Percentiles rank a stretch among this genome's conserved stretches.
Conservation (phyloP, 1,140 invertebrate species). For the Berghia stephanieae region DNA sequence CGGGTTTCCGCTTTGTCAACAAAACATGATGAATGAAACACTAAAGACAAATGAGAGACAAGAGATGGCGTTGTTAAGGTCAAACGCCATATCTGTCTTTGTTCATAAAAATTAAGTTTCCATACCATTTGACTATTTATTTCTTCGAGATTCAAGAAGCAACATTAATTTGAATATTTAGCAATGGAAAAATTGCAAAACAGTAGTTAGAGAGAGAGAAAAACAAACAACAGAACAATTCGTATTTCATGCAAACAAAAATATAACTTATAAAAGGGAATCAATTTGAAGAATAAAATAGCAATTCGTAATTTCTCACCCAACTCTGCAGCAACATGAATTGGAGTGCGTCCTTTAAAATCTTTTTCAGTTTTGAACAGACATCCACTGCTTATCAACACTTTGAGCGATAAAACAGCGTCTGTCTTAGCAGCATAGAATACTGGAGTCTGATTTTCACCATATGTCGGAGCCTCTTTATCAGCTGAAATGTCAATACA, state of each 20-base stretch:
- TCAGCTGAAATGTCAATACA: slow-evolving; percentile 45
- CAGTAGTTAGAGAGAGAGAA: too few relatives aligned
- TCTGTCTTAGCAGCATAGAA: slow-evolving; percentile 64
- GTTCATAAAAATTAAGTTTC: too few relatives aligned
- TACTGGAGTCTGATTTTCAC: slow-evolving; percentile 60
- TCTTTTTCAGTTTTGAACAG: slow-evolving; percentile 53
- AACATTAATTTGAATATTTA: too few relatives aligned
- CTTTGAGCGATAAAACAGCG: slow-evolving; percentile 53
- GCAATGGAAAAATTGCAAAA: too few relatives aligned
- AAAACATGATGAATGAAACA: too few relatives aligned
- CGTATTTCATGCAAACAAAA: neutral
- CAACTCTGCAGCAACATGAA: slow-evolving; percentile 61
- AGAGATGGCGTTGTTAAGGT: too few relatives aligned
- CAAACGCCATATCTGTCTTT: too few relatives aligned
- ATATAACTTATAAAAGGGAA: neutral
- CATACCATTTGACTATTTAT: too few relatives aligned
- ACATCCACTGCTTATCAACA: slow-evolving; percentile 53
- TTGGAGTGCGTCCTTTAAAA: slow-evolving; percentile 60
- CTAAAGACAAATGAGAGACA: too few relatives aligned
- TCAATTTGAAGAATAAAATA: neutral
- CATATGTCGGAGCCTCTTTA: slow-evolving; percentile 53
- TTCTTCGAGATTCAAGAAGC: too few relatives aligned
- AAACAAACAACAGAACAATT: too few relatives aligned
- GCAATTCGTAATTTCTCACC: slow-evolving; percentile 41
- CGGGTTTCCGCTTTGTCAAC: too few relatives aligned